phyloP scores from a whole-genome alignment of 1,140 invertebrate species.

The Achatina immaculata region DNA sequence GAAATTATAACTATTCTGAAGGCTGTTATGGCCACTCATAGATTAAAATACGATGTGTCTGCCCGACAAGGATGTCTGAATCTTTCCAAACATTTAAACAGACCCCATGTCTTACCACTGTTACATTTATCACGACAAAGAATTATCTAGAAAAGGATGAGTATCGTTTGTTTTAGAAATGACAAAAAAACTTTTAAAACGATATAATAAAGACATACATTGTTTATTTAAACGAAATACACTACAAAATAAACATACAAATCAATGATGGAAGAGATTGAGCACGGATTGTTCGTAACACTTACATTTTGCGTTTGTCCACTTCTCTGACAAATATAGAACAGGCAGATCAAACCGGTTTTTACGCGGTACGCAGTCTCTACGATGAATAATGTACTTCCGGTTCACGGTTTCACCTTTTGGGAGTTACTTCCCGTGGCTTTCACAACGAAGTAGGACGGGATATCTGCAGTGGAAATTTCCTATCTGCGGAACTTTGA shows the following conservation, averaged over 20 bases:
- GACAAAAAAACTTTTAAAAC: not conserved
- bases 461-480: too few relatives aligned
- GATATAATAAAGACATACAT: not conserved
- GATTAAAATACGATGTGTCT: not conserved
- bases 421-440: too few relatives aligned
- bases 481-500: too few relatives aligned
- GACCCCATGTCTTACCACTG: not conserved
- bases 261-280: not conserved
- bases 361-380: not conserved
- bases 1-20: not conserved
- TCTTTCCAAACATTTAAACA: not conserved
- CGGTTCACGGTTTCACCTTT: not conserved
- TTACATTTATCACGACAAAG: not conserved
- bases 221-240: not conserved
- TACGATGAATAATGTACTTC: not conserved
- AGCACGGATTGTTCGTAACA: not conserved
- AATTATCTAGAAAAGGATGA: constrained; percentile 1
- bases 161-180: not conserved
- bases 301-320: not conserved
- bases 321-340: not conserved
- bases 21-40: not conserved
- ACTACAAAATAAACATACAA: not conserved
- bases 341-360: constrained; percentile 1
- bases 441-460: too few relatives aligned
- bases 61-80: not conserved